Evolutionary conservation across 2,797 vertebrate genomes (phyloP).

Genomic region (Leptodactylus fallax): DNA sequence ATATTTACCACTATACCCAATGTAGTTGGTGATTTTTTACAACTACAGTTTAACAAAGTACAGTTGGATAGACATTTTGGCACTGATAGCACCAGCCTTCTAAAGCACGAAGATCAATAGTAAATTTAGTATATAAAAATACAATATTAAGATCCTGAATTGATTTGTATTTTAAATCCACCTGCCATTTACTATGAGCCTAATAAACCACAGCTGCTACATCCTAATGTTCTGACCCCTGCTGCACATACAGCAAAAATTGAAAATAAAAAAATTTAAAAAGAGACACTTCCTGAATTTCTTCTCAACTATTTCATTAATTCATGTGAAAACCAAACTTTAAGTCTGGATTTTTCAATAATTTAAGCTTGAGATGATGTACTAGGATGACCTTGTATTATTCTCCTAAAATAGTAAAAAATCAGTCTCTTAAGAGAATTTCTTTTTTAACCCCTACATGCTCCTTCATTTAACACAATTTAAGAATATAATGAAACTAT

Average conservation of each 20-base stretch:
- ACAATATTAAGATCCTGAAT: background rate
- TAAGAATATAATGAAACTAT: background rate
- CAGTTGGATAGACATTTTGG: too few relatives aligned
- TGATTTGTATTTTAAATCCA: conserved; percentile 72
- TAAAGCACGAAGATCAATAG: too few relatives aligned
- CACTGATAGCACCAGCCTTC: too few relatives aligned
- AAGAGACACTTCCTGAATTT: conserved; percentile 76
- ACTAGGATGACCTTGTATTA: conserved; percentile 81
- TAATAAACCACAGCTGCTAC: conserved; percentile 92
- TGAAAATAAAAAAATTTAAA: background rate
- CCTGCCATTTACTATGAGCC: conserved; percentile 77
- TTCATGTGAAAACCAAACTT: conserved; percentile 82
- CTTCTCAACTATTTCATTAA: conserved; percentile 87
- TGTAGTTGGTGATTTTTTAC: too few relatives aligned
- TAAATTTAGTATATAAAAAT: too few relatives aligned
- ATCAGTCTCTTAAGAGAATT: conserved; percentile 60
- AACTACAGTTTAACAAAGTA: too few relatives aligned
- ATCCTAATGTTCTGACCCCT: conserved; percentile 84
- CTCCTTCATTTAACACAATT: background rate
- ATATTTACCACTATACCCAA: too few relatives aligned
- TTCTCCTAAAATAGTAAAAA: conserved; percentile 75
- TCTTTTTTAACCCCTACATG: background rate
- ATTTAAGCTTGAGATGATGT: conserved; percentile 75
- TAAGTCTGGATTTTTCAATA: conserved; percentile 78
- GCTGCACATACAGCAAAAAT: conserved; percentile 79